Conservation (phyloP, 2,888 invertebrate genomes). For the Trissonchulus sp. region DNA sequence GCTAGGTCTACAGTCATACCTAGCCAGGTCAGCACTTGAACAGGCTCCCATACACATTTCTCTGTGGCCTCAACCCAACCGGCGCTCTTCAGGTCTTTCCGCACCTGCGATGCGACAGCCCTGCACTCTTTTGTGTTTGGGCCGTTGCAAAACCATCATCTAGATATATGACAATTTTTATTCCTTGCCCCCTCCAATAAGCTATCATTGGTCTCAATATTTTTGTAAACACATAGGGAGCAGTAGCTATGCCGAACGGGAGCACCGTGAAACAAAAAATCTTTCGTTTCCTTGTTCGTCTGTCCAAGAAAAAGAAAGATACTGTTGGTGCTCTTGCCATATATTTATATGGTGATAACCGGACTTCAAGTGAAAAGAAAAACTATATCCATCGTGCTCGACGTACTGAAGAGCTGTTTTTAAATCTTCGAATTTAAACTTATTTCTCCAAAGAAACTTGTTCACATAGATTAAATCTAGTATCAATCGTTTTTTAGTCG, state of each 20-base stretch:
- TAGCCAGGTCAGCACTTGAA: background rate
- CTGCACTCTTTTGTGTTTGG: background rate
- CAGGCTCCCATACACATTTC: slow-evolving; percentile 3
- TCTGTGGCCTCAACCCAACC: background rate
- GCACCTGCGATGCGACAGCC: background rate
- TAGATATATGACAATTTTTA: background rate
- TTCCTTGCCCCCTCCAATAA: background rate
- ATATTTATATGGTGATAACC: too few species aligned
- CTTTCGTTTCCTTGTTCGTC: too few species aligned
- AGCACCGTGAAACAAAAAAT: too few species aligned
- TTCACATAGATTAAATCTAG: background rate
- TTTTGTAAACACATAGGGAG: slow-evolving; percentile 5
- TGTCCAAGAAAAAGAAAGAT: slow-evolving; percentile 2
- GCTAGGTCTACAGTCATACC: background rate
- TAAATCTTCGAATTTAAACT: slow-evolving; percentile 1
- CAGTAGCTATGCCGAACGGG: background rate
- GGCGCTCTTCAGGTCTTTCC: background rate
- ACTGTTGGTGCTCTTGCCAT: background rate
- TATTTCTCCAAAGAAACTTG: background rate
- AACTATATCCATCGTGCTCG: background rate
- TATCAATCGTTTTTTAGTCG: background rate
- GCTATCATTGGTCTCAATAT: background rate
- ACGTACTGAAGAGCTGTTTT: background rate
- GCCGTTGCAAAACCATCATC: background rate
- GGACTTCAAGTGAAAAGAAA: background rate